Evolutionary conservation across 2,113 vertebrate species (phyloP), one percentile per base, ranked within the genome.

Genomic region (Ceuthmochares aereus): DNA sequence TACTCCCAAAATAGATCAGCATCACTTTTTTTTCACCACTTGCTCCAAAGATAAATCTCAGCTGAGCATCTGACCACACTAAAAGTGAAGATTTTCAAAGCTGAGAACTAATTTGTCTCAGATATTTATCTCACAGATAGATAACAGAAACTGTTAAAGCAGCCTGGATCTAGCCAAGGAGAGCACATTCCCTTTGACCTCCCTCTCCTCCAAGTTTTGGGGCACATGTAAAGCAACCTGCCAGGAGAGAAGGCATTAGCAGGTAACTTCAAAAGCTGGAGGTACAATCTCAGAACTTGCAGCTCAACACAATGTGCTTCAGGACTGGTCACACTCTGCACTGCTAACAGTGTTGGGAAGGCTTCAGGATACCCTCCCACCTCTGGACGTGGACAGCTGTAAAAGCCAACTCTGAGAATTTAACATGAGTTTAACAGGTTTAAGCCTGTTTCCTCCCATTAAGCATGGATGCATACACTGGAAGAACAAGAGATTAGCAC

Each of bases 391-490:
- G 14, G 82, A 87, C 84, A 87, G 91, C 81, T 87, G 70, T 26
- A 30, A 89, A 67, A 79, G 55, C n/a, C 81, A 93, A 2, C 42
- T 54, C 67, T 0, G 45, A 84, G 83, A 63, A 83, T 94, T 97
- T 95, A 88, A 90, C 89, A 43, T 29, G 83, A 94, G 59, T 95
- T 93, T 93, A 95, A 95, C 63, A 95, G 91, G 76, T 92, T 95
- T 90, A 89, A 95, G 86, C 83, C 92, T 97, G 96, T 92, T 97
- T 95, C 94, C 95, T 70, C 55, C 58, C 90, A 96, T 95, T 97
- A 97, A 27, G 87, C 63, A 96, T 88, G 94, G 95, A 13, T 91
- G 94, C 93, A 55, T 90, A 93, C 40, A 59, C 90, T 96, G 93
- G 93, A 96, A 95, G 87, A 95, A 90, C 70, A 90, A 86, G 91